phyloP scores from a whole-genome alignment of 2,797 vertebrate species.

The Anguilla marmorata region DNA sequence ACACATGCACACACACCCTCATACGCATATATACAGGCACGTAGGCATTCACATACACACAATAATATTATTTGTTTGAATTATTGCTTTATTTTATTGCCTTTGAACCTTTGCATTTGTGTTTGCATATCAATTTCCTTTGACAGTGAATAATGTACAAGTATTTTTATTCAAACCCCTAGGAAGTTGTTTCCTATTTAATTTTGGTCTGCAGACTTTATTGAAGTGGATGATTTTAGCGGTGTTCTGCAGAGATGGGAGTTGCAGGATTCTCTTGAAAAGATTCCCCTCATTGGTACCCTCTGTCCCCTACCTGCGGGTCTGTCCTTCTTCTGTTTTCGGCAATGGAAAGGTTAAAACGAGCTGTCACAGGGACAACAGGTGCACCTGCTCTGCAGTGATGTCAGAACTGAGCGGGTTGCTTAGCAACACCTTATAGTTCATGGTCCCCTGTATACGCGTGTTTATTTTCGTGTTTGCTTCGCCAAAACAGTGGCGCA shows the following conservation, averaged over 20 bases:
- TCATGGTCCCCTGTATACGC: conserved; percentile 37
- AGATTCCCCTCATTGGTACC: neutral
- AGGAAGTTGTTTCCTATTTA: neutral
- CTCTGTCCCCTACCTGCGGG: conserved; percentile 3
- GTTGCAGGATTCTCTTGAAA: neutral
- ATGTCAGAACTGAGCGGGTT: conserved; percentile 55
- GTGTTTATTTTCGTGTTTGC: conserved; percentile 44
- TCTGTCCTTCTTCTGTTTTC: neutral
- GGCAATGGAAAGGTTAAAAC: conserved; percentile 32
- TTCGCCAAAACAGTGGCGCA: conserved; percentile 49
- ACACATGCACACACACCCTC: neutral
- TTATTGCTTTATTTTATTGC: neutral
- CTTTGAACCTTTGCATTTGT: neutral
- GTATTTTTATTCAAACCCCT: neutral
- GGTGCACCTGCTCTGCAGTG: conserved; percentile 43
- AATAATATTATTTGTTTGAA: neutral
- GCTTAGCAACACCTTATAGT: conserved; percentile 55
- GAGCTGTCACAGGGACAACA: conserved; percentile 44
- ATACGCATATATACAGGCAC: neutral
- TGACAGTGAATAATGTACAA: neutral
- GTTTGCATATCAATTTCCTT: neutral
- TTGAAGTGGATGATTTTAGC: neutral
- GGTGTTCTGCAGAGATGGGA: neutral
- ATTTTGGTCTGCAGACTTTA: neutral
- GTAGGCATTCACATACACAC: neutral